phyloP scores from a whole-genome alignment of 2,888 invertebrate species.

The Scotopteryx bipunctaria region DNA sequence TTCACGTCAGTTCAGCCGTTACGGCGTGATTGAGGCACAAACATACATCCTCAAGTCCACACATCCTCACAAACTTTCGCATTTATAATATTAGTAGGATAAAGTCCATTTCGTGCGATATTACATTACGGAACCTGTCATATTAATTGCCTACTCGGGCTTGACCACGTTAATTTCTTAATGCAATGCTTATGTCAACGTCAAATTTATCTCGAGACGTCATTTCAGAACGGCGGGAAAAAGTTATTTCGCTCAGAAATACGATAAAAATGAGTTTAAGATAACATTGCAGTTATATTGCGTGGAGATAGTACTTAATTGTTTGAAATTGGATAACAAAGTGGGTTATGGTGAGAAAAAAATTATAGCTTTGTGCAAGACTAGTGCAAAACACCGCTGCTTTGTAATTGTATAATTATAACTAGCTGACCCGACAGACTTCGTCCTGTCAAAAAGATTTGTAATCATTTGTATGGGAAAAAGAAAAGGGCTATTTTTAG shows the following conservation, averaged over 20 bases:
- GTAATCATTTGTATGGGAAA: too few species aligned
- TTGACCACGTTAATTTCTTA: slow-evolving; percentile 45
- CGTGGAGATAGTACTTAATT: slow-evolving; percentile 27
- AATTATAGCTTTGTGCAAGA: neutral
- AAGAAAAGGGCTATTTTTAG: too few species aligned
- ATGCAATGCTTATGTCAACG: slow-evolving; percentile 76
- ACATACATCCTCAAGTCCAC: too few species aligned
- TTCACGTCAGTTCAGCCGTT: too few species aligned
- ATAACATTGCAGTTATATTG: slow-evolving; percentile 25
- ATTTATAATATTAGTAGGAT: too few species aligned
- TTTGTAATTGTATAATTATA: too few species aligned
- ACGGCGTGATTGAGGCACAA: too few species aligned
- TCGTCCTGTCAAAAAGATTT: too few species aligned
- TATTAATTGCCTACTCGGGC: slow-evolving; percentile 11
- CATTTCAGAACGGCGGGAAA: slow-evolving; percentile 49
- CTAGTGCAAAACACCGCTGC: neutral
- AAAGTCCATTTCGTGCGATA: too few species aligned
- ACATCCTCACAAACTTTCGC: too few species aligned
- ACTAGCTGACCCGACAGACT: too few species aligned
- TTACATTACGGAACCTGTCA: slow-evolving; percentile 21
- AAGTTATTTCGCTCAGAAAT: slow-evolving; percentile 52
- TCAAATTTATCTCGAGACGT: slow-evolving; percentile 62
- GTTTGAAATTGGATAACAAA: slow-evolving; percentile 23
- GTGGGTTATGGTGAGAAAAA: slow-evolving; percentile 3
- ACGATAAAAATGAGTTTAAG: slow-evolving; percentile 35